These are phyloP conservation scores for Atherinosoma microstoma DNA, from an alignment of 2,797 vertebrate genomes.

Conservation along the genomic window DNA sequence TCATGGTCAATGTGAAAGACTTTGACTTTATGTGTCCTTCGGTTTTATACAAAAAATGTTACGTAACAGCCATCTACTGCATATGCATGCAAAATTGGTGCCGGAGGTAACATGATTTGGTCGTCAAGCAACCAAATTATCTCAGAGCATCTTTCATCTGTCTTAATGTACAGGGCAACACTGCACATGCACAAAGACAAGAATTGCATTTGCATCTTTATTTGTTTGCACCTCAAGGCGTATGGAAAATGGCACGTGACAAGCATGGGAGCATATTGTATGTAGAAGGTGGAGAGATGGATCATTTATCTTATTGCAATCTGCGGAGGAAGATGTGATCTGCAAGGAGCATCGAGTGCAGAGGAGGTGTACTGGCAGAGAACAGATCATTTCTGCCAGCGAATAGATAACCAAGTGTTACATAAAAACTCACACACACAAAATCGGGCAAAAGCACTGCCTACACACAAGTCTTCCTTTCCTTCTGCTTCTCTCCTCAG, in stretches of 20 bases:
- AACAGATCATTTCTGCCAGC: conserved; percentile 43
- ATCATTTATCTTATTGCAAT: conserved; percentile 22
- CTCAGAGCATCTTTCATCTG: neutral
- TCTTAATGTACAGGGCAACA: neutral
- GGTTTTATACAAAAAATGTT: conserved; percentile 1
- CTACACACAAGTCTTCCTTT: conserved; percentile 39
- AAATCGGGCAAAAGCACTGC: conserved; percentile 19
- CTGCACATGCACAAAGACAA: conserved; percentile 7
- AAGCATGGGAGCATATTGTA: neutral
- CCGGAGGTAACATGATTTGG: conserved; percentile 3
- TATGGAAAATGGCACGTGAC: conserved; percentile 5
- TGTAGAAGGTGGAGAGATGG: neutral
- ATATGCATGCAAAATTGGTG: neutral
- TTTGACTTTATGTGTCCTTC: neutral
- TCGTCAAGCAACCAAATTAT: neutral
- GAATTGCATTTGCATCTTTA: neutral
- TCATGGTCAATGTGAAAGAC: neutral
- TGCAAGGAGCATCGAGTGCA: conserved; percentile 44
- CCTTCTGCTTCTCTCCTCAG: conserved; percentile 19
- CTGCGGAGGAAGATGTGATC: conserved; percentile 42
- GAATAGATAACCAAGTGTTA: conserved; percentile 61
- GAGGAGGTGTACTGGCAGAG: conserved; percentile 56
- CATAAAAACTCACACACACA: conserved; percentile 46
- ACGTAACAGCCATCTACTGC: neutral
- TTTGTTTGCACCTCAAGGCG: conserved; percentile 15